Evolutionary conservation across 2,888 invertebrate genomes (phyloP).

Genomic region (Eupithecia pulchellata): DNA sequence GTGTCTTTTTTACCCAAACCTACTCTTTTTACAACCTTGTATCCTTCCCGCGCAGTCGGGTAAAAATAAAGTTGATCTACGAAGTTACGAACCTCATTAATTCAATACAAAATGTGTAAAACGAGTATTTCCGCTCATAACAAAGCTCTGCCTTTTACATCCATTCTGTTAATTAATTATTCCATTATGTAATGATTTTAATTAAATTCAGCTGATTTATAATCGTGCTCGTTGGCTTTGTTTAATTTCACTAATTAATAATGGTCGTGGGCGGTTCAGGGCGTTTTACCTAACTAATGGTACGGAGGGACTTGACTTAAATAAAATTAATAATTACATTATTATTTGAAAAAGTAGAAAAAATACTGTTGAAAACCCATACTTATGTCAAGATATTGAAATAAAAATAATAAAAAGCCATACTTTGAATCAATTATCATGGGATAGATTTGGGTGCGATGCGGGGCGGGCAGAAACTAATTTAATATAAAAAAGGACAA

Average conservation of each 20-base stretch:
- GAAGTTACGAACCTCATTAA: background rate
- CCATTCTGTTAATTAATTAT: slow-evolving; percentile 30
- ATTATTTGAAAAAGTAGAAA: background rate
- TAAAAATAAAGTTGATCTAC: background rate
- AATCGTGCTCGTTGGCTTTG: slow-evolving; percentile 30
- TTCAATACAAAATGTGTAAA: slow-evolving; percentile 6
- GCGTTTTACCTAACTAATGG: slow-evolving; percentile 2
- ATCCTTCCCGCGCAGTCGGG: background rate
- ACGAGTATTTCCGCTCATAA: slow-evolving; percentile 11
- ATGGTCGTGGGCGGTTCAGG: slow-evolving; percentile 10
- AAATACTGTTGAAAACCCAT: background rate
- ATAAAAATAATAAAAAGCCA: too few relatives aligned
- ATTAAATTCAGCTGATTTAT: slow-evolving; percentile 32
- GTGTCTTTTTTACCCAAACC: too few relatives aligned
- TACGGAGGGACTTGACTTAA: background rate
- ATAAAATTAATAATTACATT: background rate
- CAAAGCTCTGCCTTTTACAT: slow-evolving; percentile 18
- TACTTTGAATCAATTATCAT: too few relatives aligned
- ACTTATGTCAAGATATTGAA: background rate
- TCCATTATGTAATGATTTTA: slow-evolving; percentile 33
- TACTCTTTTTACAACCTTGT: background rate
- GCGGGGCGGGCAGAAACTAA: too few relatives aligned
- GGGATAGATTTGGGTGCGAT: too few relatives aligned
- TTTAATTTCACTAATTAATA: slow-evolving; percentile 35
- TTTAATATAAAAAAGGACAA: too few relatives aligned